Evolutionary conservation across 92 coral and sea anemone genomes (phyloP).

Genomic region (Siderastrea siderea): DNA sequence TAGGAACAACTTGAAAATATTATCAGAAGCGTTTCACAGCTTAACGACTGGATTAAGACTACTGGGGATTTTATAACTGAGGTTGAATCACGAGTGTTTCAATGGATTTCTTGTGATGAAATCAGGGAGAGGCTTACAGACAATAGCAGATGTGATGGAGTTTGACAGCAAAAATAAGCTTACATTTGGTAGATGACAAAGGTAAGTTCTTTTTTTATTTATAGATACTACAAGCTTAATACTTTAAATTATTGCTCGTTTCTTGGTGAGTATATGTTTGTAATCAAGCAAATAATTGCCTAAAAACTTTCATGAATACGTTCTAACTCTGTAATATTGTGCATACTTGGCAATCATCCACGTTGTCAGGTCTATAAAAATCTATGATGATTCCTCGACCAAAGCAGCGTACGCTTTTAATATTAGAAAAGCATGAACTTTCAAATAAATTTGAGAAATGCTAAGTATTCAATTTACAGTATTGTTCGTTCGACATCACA

Average conservation of each 20-base stretch:
- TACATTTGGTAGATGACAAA: constrained; percentile 11
- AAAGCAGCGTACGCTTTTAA: not conserved
- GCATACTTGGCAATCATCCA: not conserved
- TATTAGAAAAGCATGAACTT: not conserved
- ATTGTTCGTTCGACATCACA: not conserved
- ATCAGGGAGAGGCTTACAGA: not conserved
- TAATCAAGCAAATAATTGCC: not conserved
- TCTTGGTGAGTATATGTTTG: not conserved
- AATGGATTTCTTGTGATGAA: constrained; percentile 3
- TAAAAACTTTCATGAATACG: not conserved
- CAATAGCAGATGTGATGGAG: not conserved
- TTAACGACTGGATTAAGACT: not conserved
- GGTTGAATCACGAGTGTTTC: not conserved
- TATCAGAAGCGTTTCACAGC: not conserved
- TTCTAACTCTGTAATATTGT: not conserved
- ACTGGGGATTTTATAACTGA: not conserved
- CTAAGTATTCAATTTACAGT: not conserved
- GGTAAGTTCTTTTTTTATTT: not conserved
- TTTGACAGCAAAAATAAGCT: not conserved
- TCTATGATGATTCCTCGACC: not conserved
- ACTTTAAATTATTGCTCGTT: not conserved
- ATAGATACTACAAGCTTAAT: too few species aligned
- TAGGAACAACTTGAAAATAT: not conserved
- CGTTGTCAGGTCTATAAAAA: not conserved
- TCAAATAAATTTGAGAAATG: not conserved